Evolutionary conservation across 2,113 vertebrate genomes (phyloP).

Genomic region (Phoenicopterus ruber): DNA sequence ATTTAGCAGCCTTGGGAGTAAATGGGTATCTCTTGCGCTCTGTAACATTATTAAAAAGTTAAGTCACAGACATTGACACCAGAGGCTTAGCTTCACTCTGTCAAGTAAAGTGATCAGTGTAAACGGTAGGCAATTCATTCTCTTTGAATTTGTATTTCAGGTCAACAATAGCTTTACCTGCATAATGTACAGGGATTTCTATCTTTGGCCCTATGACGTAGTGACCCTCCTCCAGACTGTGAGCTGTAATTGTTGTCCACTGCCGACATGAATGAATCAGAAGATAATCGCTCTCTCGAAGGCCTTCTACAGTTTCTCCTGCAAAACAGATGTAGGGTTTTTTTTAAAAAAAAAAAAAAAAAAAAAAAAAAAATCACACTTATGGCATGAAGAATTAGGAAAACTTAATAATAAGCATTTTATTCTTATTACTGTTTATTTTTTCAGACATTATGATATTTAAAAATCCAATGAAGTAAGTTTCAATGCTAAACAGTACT

Average conservation of each 20-base stretch:
- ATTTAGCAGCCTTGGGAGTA: not conserved
- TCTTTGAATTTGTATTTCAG: not conserved
- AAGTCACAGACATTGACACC: not conserved
- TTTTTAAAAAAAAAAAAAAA: not conserved
- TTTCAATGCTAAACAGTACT: not conserved
- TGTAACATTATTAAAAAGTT: not conserved
- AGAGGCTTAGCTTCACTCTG: not conserved
- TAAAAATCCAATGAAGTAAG: not conserved
- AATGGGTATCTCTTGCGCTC: not conserved
- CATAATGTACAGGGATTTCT: slow-evolving; percentile 98
- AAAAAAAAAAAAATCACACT: not conserved
- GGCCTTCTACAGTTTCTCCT: slow-evolving; percentile 92
- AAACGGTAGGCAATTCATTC: not conserved
- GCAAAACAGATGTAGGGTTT: slow-evolving; percentile 36
- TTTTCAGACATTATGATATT: not conserved
- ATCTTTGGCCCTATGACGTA: slow-evolving; percentile 99
- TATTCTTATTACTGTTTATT: not conserved
- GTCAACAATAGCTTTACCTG: slow-evolving; percentile 79
- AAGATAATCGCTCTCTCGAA: slow-evolving; percentile 94
- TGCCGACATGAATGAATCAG: slow-evolving; percentile 97
- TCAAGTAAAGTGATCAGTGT: not conserved
- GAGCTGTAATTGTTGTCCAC: slow-evolving; percentile 98
- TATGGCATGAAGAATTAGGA: not conserved
- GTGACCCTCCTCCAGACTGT: slow-evolving; percentile 97
- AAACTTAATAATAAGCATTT: not conserved